phyloP scores from a whole-genome alignment of 2,888 invertebrate species.

The Leptarthrus brevirostris region DNA sequence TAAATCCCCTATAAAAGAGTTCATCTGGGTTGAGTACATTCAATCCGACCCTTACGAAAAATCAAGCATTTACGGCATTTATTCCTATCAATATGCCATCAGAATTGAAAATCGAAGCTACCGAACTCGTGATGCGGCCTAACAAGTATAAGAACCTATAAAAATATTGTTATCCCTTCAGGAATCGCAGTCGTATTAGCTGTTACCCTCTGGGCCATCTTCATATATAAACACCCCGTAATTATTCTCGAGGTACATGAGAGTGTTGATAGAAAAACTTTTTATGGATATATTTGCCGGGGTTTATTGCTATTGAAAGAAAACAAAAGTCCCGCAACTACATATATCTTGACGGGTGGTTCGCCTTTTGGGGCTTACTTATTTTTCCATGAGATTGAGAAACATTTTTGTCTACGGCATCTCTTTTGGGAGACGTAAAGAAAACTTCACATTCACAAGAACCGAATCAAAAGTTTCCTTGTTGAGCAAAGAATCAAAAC shows the following conservation, averaged over 20 bases:
- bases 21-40: conserved; percentile 26
- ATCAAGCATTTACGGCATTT: conserved; percentile 34
- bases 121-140: conserved; percentile 31
- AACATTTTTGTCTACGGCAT: neutral
- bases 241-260: conserved; percentile 16
- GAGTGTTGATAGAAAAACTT: conserved; percentile 47
- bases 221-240: conserved; percentile 19
- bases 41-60: conserved; percentile 31
- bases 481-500: conserved; percentile 23
- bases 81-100: conserved; percentile 40
- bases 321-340: conserved; percentile 27
- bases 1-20: conserved; percentile 44
- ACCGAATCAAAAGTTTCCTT: conserved; percentile 34
- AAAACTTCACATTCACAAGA: conserved; percentile 18
- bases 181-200: conserved; percentile 23
- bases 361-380: conserved; percentile 14
- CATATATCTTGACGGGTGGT: neutral
- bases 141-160: conserved; percentile 44
- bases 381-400: neutral
- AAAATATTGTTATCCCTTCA: conserved; percentile 48
- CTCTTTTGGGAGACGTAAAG: neutral
- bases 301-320: conserved; percentile 46
- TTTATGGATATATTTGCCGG: conserved; percentile 42
- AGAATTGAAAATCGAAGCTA: conserved; percentile 15
- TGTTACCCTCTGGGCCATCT: neutral